Evolutionary conservation across 1,140 invertebrate species (phyloP).

Genomic region (Micrasema longulum): DNA sequence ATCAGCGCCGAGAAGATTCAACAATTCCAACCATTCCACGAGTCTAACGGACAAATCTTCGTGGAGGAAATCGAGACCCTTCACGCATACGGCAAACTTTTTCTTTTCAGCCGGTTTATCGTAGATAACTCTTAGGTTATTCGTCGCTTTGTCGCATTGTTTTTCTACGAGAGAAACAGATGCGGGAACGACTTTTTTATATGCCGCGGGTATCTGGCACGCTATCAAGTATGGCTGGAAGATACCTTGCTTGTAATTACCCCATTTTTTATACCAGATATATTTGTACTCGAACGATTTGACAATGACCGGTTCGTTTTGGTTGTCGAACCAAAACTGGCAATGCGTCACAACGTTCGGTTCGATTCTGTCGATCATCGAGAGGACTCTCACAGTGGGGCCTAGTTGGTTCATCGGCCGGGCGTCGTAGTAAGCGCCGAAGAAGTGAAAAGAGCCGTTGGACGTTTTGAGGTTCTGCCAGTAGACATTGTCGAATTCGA

Average conservation of each 20-base stretch:
- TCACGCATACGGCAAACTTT: slow-evolving; percentile 94
- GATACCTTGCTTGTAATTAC: slow-evolving; percentile 92
- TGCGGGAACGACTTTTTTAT: slow-evolving; percentile 80
- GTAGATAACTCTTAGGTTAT: slow-evolving; percentile 89
- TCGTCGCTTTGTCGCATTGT: slow-evolving; percentile 86
- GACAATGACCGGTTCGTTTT: slow-evolving; percentile 82
- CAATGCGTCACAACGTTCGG: slow-evolving; percentile 86
- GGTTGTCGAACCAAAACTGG: slow-evolving; percentile 90
- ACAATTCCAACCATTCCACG: slow-evolving; percentile 95
- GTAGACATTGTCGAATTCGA: slow-evolving; percentile 93
- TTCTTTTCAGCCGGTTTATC: slow-evolving; percentile 79
- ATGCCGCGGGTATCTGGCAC: slow-evolving; percentile 83
- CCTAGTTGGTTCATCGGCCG: slow-evolving; percentile 81
- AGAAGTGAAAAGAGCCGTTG: slow-evolving; percentile 90
- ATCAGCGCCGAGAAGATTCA: slow-evolving; percentile 88
- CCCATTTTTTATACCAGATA: slow-evolving; percentile 95
- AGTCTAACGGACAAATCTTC: slow-evolving; percentile 90
- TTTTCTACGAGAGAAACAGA: slow-evolving; percentile 90
- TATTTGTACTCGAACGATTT: slow-evolving; percentile 91
- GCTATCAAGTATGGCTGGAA: slow-evolving; percentile 92
- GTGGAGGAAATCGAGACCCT: slow-evolving; percentile 91
- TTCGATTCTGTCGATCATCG: slow-evolving; percentile 91
- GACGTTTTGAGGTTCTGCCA: slow-evolving; percentile 86
- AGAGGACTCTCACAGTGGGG: slow-evolving; percentile 86
- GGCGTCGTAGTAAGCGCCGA: slow-evolving; percentile 90